Evolutionary conservation across 92 coral and sea anemone genomes (phyloP).

Genomic region (Phymanthus crucifer): DNA sequence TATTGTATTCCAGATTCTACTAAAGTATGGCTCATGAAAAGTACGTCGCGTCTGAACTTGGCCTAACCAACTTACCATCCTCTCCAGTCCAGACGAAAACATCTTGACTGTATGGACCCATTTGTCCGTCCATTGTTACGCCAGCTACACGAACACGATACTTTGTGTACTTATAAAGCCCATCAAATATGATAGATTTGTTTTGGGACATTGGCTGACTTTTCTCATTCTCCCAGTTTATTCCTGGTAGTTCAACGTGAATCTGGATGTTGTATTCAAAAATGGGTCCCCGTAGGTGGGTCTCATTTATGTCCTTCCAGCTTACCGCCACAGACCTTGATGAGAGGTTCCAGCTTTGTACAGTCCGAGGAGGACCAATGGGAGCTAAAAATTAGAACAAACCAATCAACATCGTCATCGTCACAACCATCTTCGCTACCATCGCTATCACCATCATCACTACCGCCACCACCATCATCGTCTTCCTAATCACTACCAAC

Average conservation of each 20-base stretch:
- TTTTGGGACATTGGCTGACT: background rate
- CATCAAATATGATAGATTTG: background rate
- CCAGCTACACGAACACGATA: slow-evolving; percentile 18
- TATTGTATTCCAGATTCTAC: too few species aligned
- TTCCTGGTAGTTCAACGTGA: background rate
- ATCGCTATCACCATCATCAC: too few species aligned
- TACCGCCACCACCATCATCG: too few species aligned
- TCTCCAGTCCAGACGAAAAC: slow-evolving; percentile 51
- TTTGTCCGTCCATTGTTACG: background rate
- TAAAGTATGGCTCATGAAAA: background rate
- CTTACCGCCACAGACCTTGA: slow-evolving; percentile 62
- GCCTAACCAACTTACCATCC: slow-evolving; percentile 41
- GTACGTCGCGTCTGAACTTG: background rate
- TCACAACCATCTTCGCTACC: too few species aligned
- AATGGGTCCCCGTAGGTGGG: slow-evolving; percentile 42
- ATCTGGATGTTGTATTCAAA: slow-evolving; percentile 23
- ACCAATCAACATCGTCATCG: too few species aligned
- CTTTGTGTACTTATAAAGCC: slow-evolving; percentile 6
- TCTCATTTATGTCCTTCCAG: slow-evolving; percentile 61
- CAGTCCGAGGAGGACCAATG: slow-evolving; percentile 55
- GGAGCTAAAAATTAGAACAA: slow-evolving; percentile 54
- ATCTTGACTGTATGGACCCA: slow-evolving; percentile 29
- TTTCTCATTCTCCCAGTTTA: background rate
- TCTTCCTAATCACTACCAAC: background rate
- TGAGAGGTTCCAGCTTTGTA: slow-evolving; percentile 56